phyloP scores from a whole-genome alignment of 2,113 vertebrate species.

The Cynoglossus semilaevis region DNA sequence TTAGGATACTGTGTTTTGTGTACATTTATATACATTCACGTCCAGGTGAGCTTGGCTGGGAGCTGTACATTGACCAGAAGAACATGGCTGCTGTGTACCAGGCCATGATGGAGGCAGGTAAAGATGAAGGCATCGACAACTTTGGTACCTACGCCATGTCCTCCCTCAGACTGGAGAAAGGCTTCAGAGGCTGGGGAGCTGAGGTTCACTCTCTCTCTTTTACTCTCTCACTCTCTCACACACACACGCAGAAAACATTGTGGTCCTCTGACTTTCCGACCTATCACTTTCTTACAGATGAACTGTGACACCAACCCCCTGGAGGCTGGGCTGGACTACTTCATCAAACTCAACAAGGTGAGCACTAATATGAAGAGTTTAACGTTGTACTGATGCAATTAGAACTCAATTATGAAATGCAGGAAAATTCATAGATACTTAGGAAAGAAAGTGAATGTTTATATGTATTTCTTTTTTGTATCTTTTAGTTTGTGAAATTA shows the following conservation, averaged over 20 bases:
- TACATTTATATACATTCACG: background rate
- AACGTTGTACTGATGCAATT: too few relatives aligned
- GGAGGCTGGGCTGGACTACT: constrained; percentile 93
- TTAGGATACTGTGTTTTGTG: too few relatives aligned
- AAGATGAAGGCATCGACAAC: constrained; percentile 88
- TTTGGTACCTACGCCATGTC: constrained; percentile 93
- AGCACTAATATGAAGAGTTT: background rate
- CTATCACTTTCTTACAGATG: constrained; percentile 87
- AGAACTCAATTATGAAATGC: too few relatives aligned
- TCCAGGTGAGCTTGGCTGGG: constrained; percentile 96
- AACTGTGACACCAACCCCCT: constrained; percentile 96
- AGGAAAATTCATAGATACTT: too few relatives aligned
- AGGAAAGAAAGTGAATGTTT: too few relatives aligned
- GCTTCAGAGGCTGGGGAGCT: constrained; percentile 94
- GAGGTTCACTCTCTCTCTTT: too few relatives aligned
- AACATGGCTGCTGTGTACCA: constrained; percentile 81
- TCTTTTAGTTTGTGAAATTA: too few relatives aligned
- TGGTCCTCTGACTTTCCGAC: too few relatives aligned
- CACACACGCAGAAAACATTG: background rate
- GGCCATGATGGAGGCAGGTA: constrained; percentile 87
- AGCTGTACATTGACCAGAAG: constrained; percentile 86
- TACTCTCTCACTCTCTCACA: constrained; percentile 2
- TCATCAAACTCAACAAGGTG: constrained; percentile 97
- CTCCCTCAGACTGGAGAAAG: constrained; percentile 90
- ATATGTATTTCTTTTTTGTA: too few relatives aligned